Conservation (phyloP, 2,113 vertebrate genomes). For the Mormyrus iriodes region DNA sequence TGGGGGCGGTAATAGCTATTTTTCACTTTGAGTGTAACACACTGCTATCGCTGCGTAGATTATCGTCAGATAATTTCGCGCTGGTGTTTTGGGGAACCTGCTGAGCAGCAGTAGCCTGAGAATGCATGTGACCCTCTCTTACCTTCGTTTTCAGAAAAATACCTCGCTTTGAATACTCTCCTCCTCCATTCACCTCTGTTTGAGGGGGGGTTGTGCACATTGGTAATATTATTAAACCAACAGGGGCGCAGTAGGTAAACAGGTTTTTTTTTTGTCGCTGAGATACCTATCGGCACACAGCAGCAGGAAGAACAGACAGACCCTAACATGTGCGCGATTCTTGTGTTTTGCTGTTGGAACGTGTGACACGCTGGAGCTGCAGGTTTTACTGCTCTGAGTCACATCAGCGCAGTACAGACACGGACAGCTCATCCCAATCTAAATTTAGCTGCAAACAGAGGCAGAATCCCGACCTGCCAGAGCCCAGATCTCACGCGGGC, state of each 20-base stretch:
- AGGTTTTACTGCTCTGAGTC: background rate
- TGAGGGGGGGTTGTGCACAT: background rate
- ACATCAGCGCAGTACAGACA: background rate
- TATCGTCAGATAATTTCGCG: background rate
- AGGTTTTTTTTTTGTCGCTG: background rate
- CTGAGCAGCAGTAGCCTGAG: background rate
- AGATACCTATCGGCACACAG: background rate
- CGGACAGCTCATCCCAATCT: background rate
- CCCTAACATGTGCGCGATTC: background rate
- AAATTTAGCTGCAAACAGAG: background rate
- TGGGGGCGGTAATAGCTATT: slow-evolving; percentile 12
- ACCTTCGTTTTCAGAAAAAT: background rate
- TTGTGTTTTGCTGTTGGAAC: background rate
- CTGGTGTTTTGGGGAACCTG: slow-evolving; percentile 10
- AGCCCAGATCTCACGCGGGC: background rate
- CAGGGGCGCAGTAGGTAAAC: background rate
- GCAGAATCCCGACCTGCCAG: background rate
- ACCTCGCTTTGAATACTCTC: background rate
- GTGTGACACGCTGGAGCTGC: background rate
- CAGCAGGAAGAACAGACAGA: background rate
- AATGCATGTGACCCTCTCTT: background rate
- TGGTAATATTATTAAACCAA: background rate
- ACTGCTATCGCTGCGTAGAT: background rate
- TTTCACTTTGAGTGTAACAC: background rate
- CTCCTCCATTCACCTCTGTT: background rate